Evolutionary conservation across 2,888 invertebrate genomes (phyloP).

Genomic region (Macaria liturata): DNA sequence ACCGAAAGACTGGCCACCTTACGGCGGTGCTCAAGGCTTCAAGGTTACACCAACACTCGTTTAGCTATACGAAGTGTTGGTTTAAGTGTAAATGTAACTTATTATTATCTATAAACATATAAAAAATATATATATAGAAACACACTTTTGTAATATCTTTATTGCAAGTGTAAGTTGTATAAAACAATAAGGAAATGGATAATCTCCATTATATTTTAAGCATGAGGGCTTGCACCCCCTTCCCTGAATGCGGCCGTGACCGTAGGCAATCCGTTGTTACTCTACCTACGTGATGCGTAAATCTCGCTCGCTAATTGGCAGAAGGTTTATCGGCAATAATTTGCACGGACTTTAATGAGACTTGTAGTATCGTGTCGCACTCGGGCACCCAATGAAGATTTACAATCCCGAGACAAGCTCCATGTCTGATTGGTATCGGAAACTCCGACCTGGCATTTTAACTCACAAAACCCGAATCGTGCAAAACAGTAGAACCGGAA

Average conservation of each 20-base stretch:
- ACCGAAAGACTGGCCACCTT: no score
- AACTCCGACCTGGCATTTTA: neutral
- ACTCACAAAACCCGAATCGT: neutral
- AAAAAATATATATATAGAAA: no score
- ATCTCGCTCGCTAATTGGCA: conserved; percentile 17
- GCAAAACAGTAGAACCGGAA: neutral
- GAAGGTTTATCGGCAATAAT: conserved; percentile 24
- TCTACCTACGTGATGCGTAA: conserved; percentile 13
- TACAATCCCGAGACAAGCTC: conserved; percentile 4
- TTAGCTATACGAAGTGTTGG: no score
- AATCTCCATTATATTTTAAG: no score
- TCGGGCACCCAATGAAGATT: conserved; percentile 21
- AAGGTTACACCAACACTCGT: no score
- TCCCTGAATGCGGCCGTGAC: conserved; percentile 10
- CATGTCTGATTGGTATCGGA: conserved; percentile 6
- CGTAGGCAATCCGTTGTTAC: conserved; percentile 10
- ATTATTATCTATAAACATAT: no score
- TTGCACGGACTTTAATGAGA: conserved; percentile 28
- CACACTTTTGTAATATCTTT: no score
- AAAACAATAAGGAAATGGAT: no score
- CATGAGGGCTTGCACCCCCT: neutral
- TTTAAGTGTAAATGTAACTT: no score
- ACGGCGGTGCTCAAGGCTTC: no score
- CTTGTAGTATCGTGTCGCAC: conserved; percentile 24
- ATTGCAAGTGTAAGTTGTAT: no score